Evolutionary conservation across 2,888 invertebrate species (phyloP).

Genomic region (Sinopyrophorus schimmeli): DNA sequence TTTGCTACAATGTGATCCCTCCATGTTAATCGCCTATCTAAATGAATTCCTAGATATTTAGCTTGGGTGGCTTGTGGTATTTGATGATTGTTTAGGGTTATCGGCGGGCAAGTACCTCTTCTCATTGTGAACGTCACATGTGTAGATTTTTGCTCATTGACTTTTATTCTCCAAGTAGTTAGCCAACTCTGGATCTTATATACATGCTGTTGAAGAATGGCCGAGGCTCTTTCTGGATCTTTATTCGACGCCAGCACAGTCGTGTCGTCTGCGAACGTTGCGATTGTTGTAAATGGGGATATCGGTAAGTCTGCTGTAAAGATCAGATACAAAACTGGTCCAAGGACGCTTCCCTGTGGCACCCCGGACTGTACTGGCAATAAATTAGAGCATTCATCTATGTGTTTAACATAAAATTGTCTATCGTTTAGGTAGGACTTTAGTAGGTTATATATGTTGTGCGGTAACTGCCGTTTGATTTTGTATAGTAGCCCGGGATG

Average conservation of each 20-base stretch:
- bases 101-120: constrained; percentile 15
- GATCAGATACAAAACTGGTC: constrained; percentile 23
- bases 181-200: constrained; percentile 25
- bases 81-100: background rate
- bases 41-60: constrained; percentile 8
- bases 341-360: constrained; percentile 28
- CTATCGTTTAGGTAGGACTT: constrained; percentile 21
- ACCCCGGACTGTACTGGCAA: no score
- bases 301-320: constrained; percentile 28
- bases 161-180: constrained; percentile 27
- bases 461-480: constrained; percentile 6
- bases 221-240: constrained; percentile 18
- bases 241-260: constrained; percentile 17
- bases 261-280: constrained; percentile 29
- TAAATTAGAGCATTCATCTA: constrained; percentile 9
- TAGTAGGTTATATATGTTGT: constrained; percentile 15
- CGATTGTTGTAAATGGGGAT: constrained; percentile 11
- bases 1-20: background rate
- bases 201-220: constrained; percentile 23
- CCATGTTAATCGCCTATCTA: constrained; percentile 6
- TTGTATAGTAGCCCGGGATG: constrained; percentile 3
- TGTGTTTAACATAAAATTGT: constrained; percentile 13
- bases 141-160: constrained; percentile 26
- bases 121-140: constrained; percentile 30
- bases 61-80: background rate